Base-by-base conservation (phyloP, 2,888 invertebrate species). In the Cryptophagus acutangulus region DNA sequence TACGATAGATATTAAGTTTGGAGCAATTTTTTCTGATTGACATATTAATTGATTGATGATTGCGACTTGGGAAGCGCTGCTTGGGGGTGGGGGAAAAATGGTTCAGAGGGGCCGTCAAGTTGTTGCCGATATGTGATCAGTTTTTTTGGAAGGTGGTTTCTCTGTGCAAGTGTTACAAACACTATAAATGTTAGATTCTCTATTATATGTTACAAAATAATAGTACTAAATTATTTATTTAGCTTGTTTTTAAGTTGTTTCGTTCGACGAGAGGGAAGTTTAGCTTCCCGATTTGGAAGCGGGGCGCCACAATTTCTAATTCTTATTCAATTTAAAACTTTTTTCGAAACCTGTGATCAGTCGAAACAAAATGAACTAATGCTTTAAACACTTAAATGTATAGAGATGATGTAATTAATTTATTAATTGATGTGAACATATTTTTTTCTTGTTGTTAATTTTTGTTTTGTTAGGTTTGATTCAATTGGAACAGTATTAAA, bases 141-240 rank as follows among this genome's bases (percentile, higher is more conserved):
- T 58, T 62, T 20, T 20, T 31, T 57, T 56, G 57, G 59, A 55
- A 60, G 59, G 63, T 62, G 62, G 60, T 60, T 63, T 57, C 51
- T 49, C 58, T 62, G 61, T 59, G 60, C 58, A 61, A 48, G 65
- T 64, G 63, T 65, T 66, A 54, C 41, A 51, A 61, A 62, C 62
- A 63, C 64, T 62, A 62, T 65, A 63, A 63, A 65, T 66, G 65
- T 65, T 66, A 66, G 66, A 66, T 65, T 66, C 61, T 66, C 61
- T 64, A 66, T 66, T 65, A 63, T 65, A 65, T 66, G 66, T 66
- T 63, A 59, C 48, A 41, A 54, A 56, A 55, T 51, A 49, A 55
- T 51, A 48, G 54, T 52, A 54, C 54, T 57, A 58, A 59, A 58
- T 61, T 59, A 57, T 62, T 62, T 60, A 54, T 60, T 59, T 58